A percentile compares a stretch with the other conserved stretches of the same genome.
Evolutionary conservation across 1,140 invertebrate species (phyloP).

Genomic region (Augochlora pura): DNA sequence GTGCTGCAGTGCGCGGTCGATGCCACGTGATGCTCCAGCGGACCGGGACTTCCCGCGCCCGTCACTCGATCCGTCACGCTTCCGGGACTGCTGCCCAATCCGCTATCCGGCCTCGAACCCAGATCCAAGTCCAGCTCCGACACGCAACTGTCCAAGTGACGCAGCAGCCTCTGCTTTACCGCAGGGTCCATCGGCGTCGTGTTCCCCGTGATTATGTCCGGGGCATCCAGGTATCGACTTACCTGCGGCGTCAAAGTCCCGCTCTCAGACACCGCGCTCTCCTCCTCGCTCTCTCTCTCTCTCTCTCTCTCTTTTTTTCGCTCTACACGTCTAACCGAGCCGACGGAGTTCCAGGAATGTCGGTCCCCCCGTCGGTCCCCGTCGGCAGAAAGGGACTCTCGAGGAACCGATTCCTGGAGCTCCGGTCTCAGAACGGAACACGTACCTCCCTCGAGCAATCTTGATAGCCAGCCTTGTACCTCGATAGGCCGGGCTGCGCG

Average conservation of each 20-base stretch:
- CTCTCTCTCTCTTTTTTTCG: too few species aligned
- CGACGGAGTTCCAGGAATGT: too few species aligned
- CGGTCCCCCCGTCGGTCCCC: too few species aligned
- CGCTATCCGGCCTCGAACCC: slow-evolving; percentile 80
- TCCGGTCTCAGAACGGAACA: neutral
- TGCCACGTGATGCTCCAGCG: slow-evolving; percentile 71
- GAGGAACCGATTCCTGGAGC: too few species aligned
- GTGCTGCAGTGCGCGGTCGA: slow-evolving; percentile 72
- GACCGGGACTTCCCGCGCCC: slow-evolving; percentile 72
- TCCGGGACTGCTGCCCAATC: slow-evolving; percentile 76
- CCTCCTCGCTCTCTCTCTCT: too few species aligned
- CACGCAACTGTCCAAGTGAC: slow-evolving; percentile 87
- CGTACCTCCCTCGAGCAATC: slow-evolving; percentile 89
- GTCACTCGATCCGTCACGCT: slow-evolving; percentile 76
- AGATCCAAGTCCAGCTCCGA: slow-evolving; percentile 86
- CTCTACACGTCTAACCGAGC: too few species aligned
- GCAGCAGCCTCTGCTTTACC: slow-evolving; percentile 85
- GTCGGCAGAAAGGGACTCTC: too few species aligned
- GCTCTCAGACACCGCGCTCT: too few species aligned
- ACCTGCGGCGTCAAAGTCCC: slow-evolving; percentile 70
- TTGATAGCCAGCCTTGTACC: slow-evolving; percentile 88
- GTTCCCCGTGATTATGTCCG: slow-evolving; percentile 84
- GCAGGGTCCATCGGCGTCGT: slow-evolving; percentile 84
- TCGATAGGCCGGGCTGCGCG: slow-evolving; percentile 81
- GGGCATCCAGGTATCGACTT: slow-evolving; percentile 84